Evolutionary conservation across 2,888 invertebrate genomes (phyloP), one percentile per base, ranked within the genome.

Genomic region (Caenorhabditis sp.): DNA sequence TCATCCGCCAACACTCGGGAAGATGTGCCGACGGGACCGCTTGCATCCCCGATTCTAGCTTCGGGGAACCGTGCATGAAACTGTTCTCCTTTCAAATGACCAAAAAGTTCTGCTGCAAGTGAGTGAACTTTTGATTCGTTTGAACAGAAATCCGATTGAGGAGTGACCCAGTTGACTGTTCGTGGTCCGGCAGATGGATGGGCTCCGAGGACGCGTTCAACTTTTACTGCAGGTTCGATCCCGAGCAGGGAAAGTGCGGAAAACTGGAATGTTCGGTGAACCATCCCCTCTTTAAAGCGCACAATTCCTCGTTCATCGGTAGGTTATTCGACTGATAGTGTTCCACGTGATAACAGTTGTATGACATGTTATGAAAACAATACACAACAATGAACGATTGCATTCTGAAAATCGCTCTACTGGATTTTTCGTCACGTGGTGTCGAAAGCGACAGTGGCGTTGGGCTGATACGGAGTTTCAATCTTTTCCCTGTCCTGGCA

Each of bases 81-180:
- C 20, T 82, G 1, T 82, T 82, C 43, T 75, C 75, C 11, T 77
- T 74, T 55, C 77, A 78, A 48, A 62, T 82, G 77, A 82, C 68
- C 1, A 82, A 82, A 30, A 79, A 79, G 50, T 82, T 80, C 39
- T 82, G 82, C 46, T 82, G 82, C 80, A 80, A 78, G 82, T 82
- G n/a, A 45, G 62, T 39, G 4, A 22, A 4, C n/a, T 48, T 2
- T 22, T 5, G 32, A n/a, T n/a, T n/a, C n/a, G n/a, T n/a, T n/a
- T n/a, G n/a, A n/a, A n/a, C n/a, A n/a, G n/a, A n/a, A n/a, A n/a
- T n/a, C n/a, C n/a, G n/a, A n/a, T n/a, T n/a, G n/a, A n/a, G n/a
- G n/a, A n/a, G n/a, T n/a, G 80, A 80, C 32, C 77, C 79, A 24
- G 65, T 75, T 0, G 80, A 80, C 35, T 82, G 82, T 37, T 70